Conservation (phyloP, 2,113 vertebrate genomes). For the Myrmecophaga tridactyla region DNA sequence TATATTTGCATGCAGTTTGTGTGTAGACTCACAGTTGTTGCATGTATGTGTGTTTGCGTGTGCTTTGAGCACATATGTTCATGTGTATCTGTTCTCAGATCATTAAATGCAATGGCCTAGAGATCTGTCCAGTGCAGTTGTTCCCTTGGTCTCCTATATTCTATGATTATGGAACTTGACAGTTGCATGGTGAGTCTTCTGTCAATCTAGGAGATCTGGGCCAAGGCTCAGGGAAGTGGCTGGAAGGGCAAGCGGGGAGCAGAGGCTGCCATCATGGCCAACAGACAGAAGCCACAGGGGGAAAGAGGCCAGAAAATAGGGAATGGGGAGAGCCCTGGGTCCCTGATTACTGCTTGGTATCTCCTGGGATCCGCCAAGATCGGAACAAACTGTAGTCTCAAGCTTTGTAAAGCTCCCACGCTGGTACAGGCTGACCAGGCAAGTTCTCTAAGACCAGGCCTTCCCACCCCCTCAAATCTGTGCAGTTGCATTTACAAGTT, state of each 20-base stretch:
- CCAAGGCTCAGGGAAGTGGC: background rate
- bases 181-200: background rate
- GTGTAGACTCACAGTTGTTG: background rate
- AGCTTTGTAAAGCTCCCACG: conserved; percentile 43
- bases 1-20: background rate
- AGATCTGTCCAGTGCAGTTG: background rate
- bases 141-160: background rate
- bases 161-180: background rate
- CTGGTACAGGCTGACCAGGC: background rate
- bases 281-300: background rate
- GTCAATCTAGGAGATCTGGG: background rate
- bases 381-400: background rate
- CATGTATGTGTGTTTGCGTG: background rate
- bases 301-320: background rate
- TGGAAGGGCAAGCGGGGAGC: background rate
- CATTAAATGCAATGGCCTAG: background rate
- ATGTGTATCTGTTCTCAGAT: background rate
- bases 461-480: background rate
- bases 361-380: background rate
- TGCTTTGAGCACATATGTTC: background rate
- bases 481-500: background rate
- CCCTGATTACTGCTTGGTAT: background rate
- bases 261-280: background rate
- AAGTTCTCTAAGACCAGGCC: background rate
- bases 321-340: background rate